phyloP scores from a whole-genome alignment of 1,140 invertebrate genomes.

The Pectinophora gossypiella region DNA sequence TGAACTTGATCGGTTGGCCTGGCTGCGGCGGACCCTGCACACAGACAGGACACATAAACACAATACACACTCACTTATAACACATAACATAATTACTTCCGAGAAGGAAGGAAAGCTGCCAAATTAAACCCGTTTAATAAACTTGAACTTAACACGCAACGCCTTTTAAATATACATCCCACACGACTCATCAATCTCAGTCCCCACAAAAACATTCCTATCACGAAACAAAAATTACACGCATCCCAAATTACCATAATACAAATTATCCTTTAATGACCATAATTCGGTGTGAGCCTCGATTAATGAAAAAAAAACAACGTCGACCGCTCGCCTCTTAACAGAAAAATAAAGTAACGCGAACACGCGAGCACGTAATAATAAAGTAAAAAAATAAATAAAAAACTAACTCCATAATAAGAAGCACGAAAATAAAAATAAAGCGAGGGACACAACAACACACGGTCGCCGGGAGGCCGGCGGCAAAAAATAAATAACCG shows the following conservation, averaged over 20 bases:
- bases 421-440: slow-evolving; percentile 74
- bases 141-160: slow-evolving; percentile 22
- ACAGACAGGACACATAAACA: slow-evolving; percentile 30
- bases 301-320: slow-evolving; percentile 66
- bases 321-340: slow-evolving; percentile 59
- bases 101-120: slow-evolving; percentile 7
- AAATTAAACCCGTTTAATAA: slow-evolving; percentile 14
- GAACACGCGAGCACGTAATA: slow-evolving; percentile 70
- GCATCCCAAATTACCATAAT: slow-evolving; percentile 73
- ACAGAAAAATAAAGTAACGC: slow-evolving; percentile 70
- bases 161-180: slow-evolving; percentile 13
- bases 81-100: background rate
- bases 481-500: slow-evolving; percentile 73
- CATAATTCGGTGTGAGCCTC: slow-evolving; percentile 71
- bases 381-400: slow-evolving; percentile 53
- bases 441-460: slow-evolving; percentile 71
- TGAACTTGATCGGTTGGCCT: slow-evolving; percentile 93
- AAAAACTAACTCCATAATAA: slow-evolving; percentile 72
- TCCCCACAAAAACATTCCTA: slow-evolving; percentile 59
- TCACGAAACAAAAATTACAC: slow-evolving; percentile 73
- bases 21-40: slow-evolving; percentile 89
- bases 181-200: slow-evolving; percentile 51
- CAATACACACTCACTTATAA: background rate
- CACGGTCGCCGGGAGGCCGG: slow-evolving; percentile 70
- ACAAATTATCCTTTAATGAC: slow-evolving; percentile 76